Percentiles rank a stretch among this genome's conserved stretches.
phyloP scores from a whole-genome alignment of 2,113 vertebrate genomes.

The Lonchura striata region DNA sequence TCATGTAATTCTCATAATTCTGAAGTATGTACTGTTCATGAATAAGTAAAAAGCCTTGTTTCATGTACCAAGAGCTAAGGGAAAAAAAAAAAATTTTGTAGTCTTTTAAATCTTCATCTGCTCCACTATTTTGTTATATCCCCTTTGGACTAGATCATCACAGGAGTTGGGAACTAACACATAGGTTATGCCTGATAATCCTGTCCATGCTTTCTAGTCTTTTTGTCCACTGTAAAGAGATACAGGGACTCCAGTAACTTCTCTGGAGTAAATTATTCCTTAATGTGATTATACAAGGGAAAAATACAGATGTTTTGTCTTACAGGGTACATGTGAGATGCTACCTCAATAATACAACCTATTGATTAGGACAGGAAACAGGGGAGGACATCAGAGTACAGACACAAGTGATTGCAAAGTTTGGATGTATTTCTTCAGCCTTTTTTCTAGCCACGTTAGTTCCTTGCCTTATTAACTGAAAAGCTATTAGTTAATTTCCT shows the following conservation, averaged over 20 bases:
- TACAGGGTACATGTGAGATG: neutral
- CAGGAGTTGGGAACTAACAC: neutral
- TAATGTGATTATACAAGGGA: neutral
- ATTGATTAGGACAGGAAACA: neutral
- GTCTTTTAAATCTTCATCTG: neutral
- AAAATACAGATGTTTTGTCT: neutral
- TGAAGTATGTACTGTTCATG: accelerated
- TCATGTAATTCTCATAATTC: neutral
- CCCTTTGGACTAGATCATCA: neutral
- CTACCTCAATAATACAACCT: neutral
- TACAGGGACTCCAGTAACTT: neutral
- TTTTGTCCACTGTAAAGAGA: neutral
- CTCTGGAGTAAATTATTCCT: neutral
- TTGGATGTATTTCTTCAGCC: neutral
- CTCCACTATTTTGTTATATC: neutral
- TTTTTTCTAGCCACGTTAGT: neutral
- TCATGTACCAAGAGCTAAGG: neutral
- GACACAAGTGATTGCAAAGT: neutral
- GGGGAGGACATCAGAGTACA: neutral
- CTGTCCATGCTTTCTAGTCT: neutral
- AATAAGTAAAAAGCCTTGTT: neutral
- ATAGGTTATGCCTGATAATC: neutral
- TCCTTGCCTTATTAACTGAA: neutral
- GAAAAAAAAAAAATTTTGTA: neutral
- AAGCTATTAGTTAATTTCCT: neutral